Evolutionary conservation across 2,797 vertebrate genomes (phyloP).

Genomic region (Lerista edwardsae): DNA sequence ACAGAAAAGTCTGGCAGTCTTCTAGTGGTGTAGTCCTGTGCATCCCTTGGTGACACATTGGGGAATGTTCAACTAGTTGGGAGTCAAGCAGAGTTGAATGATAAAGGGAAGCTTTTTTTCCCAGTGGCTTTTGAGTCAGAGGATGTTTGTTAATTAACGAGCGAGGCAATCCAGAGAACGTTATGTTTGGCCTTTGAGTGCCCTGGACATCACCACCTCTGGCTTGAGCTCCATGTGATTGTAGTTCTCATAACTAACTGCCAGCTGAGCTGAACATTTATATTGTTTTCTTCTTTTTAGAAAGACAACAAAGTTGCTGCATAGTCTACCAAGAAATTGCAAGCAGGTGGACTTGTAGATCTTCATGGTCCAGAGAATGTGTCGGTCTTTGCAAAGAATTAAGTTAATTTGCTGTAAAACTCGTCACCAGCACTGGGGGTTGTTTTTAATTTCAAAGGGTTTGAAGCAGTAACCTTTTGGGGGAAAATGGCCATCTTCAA

Average conservation of each 20-base stretch:
- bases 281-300: constrained; percentile 72
- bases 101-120: neutral
- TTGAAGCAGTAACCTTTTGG: constrained; percentile 77
- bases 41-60: neutral
- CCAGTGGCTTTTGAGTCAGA: no score
- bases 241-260: neutral
- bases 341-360: constrained; percentile 77
- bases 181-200: neutral
- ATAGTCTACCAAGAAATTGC: constrained; percentile 79
- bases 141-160: no score
- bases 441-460: constrained; percentile 80
- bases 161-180: neutral
- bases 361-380: constrained; percentile 80
- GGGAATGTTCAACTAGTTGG: no score
- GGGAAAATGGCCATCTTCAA: constrained; percentile 76
- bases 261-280: neutral
- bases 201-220: neutral
- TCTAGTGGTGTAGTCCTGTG: neutral
- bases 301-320: constrained; percentile 98
- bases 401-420: constrained; percentile 87
- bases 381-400: constrained; percentile 86
- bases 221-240: no score
- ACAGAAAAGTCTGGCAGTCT: neutral
- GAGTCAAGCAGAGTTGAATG: neutral
- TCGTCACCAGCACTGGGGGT: constrained; percentile 89